Conservation (phyloP, 2,113 vertebrate genomes). For the Microcebus tavaratra region DNA sequence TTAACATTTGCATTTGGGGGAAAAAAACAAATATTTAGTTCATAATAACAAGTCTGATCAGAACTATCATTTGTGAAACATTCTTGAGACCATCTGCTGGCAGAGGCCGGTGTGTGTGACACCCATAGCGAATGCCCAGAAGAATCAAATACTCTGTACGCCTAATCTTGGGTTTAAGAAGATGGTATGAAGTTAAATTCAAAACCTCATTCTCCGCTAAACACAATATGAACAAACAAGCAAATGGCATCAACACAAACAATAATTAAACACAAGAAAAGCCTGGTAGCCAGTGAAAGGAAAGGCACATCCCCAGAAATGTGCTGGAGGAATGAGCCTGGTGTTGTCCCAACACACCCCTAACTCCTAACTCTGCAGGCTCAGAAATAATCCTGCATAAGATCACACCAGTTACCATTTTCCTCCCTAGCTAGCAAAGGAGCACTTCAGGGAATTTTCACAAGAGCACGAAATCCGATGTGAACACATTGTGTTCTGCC, state of each 20-base stretch:
- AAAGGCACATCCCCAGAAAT: conserved; percentile 3
- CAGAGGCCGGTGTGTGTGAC: not conserved
- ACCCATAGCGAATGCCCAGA: not conserved
- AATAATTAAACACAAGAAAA: not conserved
- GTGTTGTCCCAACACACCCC: not conserved
- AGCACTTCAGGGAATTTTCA: not conserved
- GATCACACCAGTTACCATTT: not conserved
- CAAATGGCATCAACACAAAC: not conserved
- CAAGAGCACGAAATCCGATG: not conserved
- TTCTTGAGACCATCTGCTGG: conserved; percentile 56
- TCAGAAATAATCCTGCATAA: not conserved
- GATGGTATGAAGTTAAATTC: not conserved
- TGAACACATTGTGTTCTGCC: not conserved
- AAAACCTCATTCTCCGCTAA: not conserved
- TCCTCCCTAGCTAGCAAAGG: not conserved
- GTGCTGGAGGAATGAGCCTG: not conserved
- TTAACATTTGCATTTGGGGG: not conserved
- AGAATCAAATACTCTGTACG: not conserved
- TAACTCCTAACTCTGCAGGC: not conserved
- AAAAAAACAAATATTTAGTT: not conserved
- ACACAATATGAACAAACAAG: not conserved
- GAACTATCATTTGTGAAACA: conserved; percentile 52
- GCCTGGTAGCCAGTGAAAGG: not conserved
- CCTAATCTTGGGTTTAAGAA: not conserved
- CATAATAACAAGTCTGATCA: conserved; percentile 8